Conservation (phyloP, 2,888 invertebrate genomes). For the Noctuana brunneofusca region DNA sequence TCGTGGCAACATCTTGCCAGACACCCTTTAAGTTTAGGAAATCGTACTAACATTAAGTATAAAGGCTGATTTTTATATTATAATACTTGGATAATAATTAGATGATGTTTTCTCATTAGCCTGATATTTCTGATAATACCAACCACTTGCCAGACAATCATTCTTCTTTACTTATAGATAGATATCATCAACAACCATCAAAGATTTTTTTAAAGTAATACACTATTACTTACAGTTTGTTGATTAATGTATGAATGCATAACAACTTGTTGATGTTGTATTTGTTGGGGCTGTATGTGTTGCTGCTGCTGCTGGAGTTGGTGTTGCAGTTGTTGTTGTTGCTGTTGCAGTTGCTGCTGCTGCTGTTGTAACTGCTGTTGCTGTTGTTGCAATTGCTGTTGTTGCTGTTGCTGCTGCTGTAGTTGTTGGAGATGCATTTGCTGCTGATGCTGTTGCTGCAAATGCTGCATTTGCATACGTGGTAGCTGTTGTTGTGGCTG, state of each 20-base stretch:
- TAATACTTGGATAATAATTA: too few species aligned
- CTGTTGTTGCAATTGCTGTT: conserved; percentile 55
- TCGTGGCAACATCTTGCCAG: too few species aligned
- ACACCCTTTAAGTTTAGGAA: too few species aligned
- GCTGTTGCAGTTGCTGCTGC: conserved; percentile 48
- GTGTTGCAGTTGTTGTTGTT: conserved; percentile 45
- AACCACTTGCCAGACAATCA: too few species aligned
- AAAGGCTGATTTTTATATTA: too few species aligned
- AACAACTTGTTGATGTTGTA: conserved; percentile 69
- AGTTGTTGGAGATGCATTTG: conserved; percentile 57
- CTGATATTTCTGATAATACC: too few species aligned
- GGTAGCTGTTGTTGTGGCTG: conserved; percentile 49
- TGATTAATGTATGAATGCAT: conserved; percentile 78
- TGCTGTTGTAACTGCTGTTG: conserved; percentile 55
- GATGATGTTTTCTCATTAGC: too few species aligned
- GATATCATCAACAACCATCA: too few species aligned
- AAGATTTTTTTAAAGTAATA: background rate
- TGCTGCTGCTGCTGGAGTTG: conserved; percentile 50
- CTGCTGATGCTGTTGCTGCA: conserved; percentile 55
- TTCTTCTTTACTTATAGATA: too few species aligned
- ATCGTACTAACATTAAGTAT: too few species aligned
- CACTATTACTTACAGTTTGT: conserved; percentile 31
- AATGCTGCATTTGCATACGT: conserved; percentile 52
- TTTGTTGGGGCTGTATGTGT: conserved; percentile 53
- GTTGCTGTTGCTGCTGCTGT: conserved; percentile 56